Conservation (phyloP, 2,797 vertebrate species). For the Hippocampus kuda region DNA sequence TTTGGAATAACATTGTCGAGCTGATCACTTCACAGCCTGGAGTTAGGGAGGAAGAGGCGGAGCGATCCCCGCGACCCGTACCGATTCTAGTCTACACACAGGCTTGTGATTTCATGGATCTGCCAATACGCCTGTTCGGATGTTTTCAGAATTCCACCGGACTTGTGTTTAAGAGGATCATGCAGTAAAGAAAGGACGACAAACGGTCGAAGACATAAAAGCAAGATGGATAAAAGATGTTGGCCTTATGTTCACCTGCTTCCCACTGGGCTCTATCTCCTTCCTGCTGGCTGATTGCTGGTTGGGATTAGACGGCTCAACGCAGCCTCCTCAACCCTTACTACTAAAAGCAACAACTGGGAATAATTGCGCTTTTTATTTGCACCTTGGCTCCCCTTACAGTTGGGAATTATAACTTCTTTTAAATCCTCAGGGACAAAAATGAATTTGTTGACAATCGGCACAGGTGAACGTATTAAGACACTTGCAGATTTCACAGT, state of each 20-base stretch:
- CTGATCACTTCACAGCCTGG: not conserved
- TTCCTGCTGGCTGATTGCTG: conserved; percentile 31
- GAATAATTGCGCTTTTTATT: conserved; percentile 1
- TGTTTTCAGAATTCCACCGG: not conserved
- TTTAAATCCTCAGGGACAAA: not conserved
- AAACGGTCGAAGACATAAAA: conserved; percentile 10
- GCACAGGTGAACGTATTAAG: not conserved
- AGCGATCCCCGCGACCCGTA: not conserved
- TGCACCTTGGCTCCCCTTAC: not conserved
- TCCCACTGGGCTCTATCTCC: conserved; percentile 22
- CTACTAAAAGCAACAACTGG: conserved; percentile 16
- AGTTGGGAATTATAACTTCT: not conserved
- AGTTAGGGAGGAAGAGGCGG: not conserved
- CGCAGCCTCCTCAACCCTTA: conserved; percentile 17
- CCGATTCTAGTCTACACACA: not conserved
- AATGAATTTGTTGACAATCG: not conserved
- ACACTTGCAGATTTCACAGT: not conserved
- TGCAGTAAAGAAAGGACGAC: not conserved
- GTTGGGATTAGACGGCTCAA: conserved; percentile 40
- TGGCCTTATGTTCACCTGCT: conserved; percentile 46
- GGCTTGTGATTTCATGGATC: not conserved
- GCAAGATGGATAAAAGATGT: conserved; percentile 11
- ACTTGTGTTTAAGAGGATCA: conserved; percentile 1
- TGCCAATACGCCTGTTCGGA: not conserved
- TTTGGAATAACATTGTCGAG: not conserved